Evolutionary conservation across 1,140 invertebrate genomes (phyloP), one percentile per base, ranked within the genome.

Genomic region (Platyscapa corneri): DNA sequence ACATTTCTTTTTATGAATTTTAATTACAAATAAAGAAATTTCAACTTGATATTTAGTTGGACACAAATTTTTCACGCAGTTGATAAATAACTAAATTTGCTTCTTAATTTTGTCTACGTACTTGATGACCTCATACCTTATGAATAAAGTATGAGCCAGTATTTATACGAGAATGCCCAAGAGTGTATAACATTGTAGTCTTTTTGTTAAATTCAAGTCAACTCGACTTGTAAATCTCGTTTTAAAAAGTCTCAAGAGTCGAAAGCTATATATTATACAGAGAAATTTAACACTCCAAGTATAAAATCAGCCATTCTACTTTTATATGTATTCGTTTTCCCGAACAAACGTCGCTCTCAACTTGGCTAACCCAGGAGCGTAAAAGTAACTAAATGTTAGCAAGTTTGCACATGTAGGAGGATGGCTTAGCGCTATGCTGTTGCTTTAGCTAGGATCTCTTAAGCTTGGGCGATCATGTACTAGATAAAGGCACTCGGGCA

Each of bases 321-420:
- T 34, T 39, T 72, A 72, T 39, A 72, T 8, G 34, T 27, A 32
- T 39, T 72, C 20, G 1, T 72, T 37, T 32, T 49, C 27, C 5
- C n/a, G 42, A 46, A 49, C 46, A 77, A 56, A 77, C 7, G 65
- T 74, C 46, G n/a, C 23, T n/a, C 20, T 56, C 60, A 74, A 72
- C 67, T 27, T 27, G 0, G n/a, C 46, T 37, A 49, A 72, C 46
- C 46, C 8, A 2, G 20, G 18, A 27, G 39, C 67, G 18, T 83
- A 75, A 64, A 39, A 39, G 49, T 75, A 75, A 72, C 30, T 53
- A 34, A 72, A 72, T 30, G 39, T 72, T 27, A 27, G 65, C 30
- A 42, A 75, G 72, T 75, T 75, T 75, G 34, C 53, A 76, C 37
- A 83, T 75, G 53, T 83, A 20, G 23, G 27, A 67, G 0, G 70